These are phyloP conservation scores for Penelope pileata DNA, from an alignment of 2,113 vertebrate species.

Conservation along the genomic window DNA sequence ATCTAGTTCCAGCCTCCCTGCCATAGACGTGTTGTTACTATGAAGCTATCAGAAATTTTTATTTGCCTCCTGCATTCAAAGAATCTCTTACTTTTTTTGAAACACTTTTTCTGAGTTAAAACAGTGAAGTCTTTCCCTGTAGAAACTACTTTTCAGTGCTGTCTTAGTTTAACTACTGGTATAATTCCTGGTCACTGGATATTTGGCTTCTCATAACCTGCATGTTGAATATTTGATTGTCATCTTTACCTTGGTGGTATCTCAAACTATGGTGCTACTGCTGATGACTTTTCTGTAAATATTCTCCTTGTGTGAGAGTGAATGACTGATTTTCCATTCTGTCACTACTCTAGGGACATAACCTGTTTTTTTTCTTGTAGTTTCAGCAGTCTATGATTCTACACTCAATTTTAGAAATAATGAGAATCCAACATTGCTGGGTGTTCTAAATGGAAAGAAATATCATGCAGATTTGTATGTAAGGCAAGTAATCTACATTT, in stretches of 20 bases:
- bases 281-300: constrained; percentile 1
- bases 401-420: constrained; percentile 98
- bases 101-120: not conserved
- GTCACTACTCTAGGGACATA: not conserved
- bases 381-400: constrained; percentile 94
- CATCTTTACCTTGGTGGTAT: not conserved
- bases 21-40: not conserved
- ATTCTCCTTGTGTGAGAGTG: not conserved
- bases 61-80: not conserved
- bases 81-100: not conserved
- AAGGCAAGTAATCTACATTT: constrained; percentile 78
- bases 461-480: constrained; percentile 94
- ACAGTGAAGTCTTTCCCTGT: not conserved
- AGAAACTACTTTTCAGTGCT: not conserved
- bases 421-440: constrained; percentile 89
- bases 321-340: not conserved
- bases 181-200: not conserved
- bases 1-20: not conserved
- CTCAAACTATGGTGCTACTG: not conserved
- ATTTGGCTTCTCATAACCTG: not conserved
- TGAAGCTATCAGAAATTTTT: not conserved
- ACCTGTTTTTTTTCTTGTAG: constrained; percentile 78
- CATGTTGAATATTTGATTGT: not conserved
- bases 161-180: not conserved
- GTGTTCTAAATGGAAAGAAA: constrained; percentile 91